These are phyloP conservation scores for Metacarcinus magister DNA, from an alignment of 2,888 invertebrate species.

Conservation along the genomic window DNA sequence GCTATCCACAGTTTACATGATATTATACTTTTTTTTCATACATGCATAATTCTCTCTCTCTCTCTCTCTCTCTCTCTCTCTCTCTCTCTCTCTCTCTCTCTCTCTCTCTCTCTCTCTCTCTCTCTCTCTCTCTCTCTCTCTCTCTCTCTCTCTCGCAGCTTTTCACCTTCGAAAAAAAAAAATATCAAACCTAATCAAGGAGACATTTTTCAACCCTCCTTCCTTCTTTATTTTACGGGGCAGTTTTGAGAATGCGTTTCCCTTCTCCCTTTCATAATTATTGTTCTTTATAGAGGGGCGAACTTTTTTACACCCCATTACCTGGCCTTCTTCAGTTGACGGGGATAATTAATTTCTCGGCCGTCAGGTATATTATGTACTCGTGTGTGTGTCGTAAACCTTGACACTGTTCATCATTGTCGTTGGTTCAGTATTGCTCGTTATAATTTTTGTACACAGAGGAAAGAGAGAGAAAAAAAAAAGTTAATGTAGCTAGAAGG, in stretches of 20 bases:
- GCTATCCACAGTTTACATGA: no score
- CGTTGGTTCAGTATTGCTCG: no score
- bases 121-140: no score
- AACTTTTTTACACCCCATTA: neutral
- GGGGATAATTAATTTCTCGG: neutral
- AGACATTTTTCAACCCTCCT: no score
- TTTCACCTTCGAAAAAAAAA: no score
- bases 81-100: slow-evolving; percentile 50
- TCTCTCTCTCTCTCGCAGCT: no score
- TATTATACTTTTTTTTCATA: no score
- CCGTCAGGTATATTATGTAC: neutral
- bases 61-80: neutral
- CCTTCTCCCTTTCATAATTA: neutral
- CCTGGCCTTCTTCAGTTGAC: neutral
- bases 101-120: neutral
- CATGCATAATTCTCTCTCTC: no score
- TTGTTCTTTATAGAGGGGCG: neutral
- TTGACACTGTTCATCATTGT: neutral
- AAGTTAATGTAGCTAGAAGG: no score
- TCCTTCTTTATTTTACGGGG: neutral
- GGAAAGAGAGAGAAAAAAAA: no score
- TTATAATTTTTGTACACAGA: no score
- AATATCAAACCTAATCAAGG: no score
- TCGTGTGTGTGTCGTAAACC: neutral
- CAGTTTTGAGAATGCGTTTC: neutral